Evolutionary conservation across 2,888 invertebrate species (phyloP).

Genomic region (Norana najaformis): DNA sequence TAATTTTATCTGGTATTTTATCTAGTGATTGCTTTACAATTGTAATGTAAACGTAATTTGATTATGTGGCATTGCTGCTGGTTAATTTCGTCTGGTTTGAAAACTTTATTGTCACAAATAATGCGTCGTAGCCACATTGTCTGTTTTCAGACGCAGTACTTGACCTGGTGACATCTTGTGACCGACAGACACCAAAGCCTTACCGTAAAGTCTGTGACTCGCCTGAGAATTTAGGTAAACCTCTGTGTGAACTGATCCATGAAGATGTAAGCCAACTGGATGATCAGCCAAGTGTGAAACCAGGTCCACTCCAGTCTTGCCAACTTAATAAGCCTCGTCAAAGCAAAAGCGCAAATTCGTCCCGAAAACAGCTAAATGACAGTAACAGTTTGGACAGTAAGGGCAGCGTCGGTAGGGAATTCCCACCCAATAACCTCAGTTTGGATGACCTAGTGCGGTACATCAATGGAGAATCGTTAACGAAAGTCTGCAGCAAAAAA

Average conservation of each 20-base stretch:
- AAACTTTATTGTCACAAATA: not conserved
- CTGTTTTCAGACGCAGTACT: not conserved
- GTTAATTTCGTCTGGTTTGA: not conserved
- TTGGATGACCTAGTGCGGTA: not conserved
- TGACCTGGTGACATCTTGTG: not conserved
- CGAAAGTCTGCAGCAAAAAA: not conserved
- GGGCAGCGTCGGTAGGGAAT: not conserved
- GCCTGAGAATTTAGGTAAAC: not conserved
- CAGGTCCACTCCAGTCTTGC: not conserved
- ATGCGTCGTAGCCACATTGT: not conserved
- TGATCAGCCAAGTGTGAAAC: not conserved
- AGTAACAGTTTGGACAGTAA: not conserved
- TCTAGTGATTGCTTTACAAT: no score
- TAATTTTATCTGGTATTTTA: no score
- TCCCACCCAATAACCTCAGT: not conserved
- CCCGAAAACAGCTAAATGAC: not conserved
- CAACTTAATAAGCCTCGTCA: not conserved
- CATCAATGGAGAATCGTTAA: not conserved
- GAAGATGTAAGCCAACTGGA: not conserved
- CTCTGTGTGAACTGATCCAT: not conserved
- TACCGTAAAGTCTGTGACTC: not conserved
- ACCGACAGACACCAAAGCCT: not conserved
- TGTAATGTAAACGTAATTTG: not conserved
- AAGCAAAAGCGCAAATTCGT: not conserved
- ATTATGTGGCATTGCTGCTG: not conserved